Conservation (phyloP, 2,113 vertebrate genomes). For the Tringa solitaria region DNA sequence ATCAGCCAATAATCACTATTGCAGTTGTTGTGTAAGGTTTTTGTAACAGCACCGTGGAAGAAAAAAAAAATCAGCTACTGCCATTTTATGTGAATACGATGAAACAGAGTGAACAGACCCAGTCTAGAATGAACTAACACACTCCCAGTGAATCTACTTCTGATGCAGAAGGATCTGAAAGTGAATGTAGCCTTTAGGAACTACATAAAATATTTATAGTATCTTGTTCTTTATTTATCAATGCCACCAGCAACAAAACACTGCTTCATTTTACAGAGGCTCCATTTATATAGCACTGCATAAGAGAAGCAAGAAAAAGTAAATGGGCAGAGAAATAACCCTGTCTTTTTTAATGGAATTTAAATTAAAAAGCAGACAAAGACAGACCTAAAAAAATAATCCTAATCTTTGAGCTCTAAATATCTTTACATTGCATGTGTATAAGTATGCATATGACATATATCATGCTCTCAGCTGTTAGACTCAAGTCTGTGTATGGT, state of each 20-base stretch:
- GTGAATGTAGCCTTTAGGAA: slow-evolving; percentile 52
- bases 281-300: not conserved
- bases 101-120: not conserved
- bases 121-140: not conserved
- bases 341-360: not conserved
- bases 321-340: not conserved
- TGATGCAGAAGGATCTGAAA: slow-evolving; percentile 30
- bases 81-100: not conserved
- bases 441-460: not conserved
- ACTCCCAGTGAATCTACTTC: not conserved
- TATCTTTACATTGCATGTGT: not conserved
- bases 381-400: not conserved
- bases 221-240: slow-evolving; percentile 64
- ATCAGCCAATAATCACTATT: not conserved
- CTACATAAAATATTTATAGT: slow-evolving; percentile 62
- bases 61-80: not conserved
- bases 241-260: slow-evolving; percentile 46
- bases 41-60: not conserved
- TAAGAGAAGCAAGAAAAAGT: not conserved
- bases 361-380: not conserved
- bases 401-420: not conserved
- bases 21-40: not conserved
- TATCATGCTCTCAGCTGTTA: not conserved
- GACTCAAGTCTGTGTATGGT: not conserved
- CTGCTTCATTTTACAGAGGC: slow-evolving; percentile 18